Percentiles rank a stretch among this genome's conserved stretches.
These are phyloP conservation scores for Drosophila kanapiae DNA, from an alignment of 1,140 invertebrate species.

Conservation along the genomic window DNA sequence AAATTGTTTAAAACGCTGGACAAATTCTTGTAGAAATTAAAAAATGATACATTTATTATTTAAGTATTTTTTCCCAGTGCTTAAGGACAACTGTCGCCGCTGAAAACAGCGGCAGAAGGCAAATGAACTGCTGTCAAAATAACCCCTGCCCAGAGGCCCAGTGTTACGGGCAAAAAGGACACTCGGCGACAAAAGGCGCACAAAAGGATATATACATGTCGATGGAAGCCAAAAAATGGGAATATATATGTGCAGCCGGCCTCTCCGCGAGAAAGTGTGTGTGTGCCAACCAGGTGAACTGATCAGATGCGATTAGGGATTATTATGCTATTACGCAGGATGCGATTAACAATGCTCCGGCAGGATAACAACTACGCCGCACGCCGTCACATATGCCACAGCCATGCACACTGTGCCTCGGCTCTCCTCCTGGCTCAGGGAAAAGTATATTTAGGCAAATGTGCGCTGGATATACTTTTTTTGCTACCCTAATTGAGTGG, in stretches of 20 bases:
- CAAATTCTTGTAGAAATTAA: too few species aligned
- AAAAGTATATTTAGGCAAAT: constrained; percentile 70
- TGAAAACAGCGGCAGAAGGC: constrained; percentile 62
- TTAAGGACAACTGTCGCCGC: constrained; percentile 57
- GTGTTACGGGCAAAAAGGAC: constrained; percentile 45
- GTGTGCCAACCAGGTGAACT: constrained; percentile 76
- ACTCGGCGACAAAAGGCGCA: constrained; percentile 57
- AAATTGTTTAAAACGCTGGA: too few species aligned
- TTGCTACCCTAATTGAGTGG: constrained; percentile 83
- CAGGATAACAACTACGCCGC: constrained; percentile 75
- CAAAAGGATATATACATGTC: constrained; percentile 64
- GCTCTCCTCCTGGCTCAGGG: constrained; percentile 9
- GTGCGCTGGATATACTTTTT: constrained; percentile 52
- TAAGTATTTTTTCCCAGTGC: constrained; percentile 3
- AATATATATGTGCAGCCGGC: constrained; percentile 70
- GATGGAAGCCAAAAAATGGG: constrained; percentile 59
- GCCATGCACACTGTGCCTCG: not conserved
- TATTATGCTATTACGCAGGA: constrained; percentile 84
- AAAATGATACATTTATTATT: too few species aligned
- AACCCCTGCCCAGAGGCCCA: constrained; percentile 62
- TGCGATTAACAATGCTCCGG: constrained; percentile 77
- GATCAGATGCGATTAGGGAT: constrained; percentile 84
- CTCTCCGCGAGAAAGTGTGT: constrained; percentile 10
- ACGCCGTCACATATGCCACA: constrained; percentile 78
- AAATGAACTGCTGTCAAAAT: constrained; percentile 84